Base-by-base conservation (phyloP, 2,888 invertebrate genomes). In the Altica lythri region DNA sequence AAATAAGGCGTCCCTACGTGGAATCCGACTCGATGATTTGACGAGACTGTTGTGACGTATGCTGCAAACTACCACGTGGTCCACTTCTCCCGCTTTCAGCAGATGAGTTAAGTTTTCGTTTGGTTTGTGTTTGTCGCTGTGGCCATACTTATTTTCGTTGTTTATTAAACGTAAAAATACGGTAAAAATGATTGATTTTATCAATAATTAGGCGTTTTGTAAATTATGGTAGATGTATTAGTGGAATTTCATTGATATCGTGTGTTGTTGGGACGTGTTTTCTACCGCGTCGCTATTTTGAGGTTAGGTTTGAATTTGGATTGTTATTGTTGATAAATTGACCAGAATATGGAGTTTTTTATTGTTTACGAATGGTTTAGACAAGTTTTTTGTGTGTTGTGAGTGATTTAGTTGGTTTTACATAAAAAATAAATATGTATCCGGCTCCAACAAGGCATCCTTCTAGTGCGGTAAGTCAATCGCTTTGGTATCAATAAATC, bases 401-500 rank as follows among this genome's bases (percentile, higher is more conserved):
- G 35, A 37, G 44, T 51, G 43, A 35, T 13, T 27, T 9, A 16
- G 4, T 19, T 27, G 35, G 25, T 46, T 46, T 35, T 22, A 37
- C 19, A 16, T 13, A 38, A 18, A 4, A 16, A 27, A 18, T 29
- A 19, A 46, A 46, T 25, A 88, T 88, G 88, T 88, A 88, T 80
- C 86, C 88, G 75, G 82, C 86, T 75, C 85, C 86, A 77, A 82
- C 86, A 77, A 83, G 88, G 81, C 88, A 88, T 80, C 86, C 88
- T 78, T 83, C 86, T 75, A 83, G 84, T 75, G 83, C 86, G 80
- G 87, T 88, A 79, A 85, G 87, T 85, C n/a, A n/a, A n/a, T n/a
- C n/a, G n/a, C n/a, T n/a, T n/a, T n/a, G n/a, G n/a, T n/a, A n/a
- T n/a, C n/a, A n/a, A n/a, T n/a, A n/a, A 67, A 63, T 68, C 66